phyloP scores from a whole-genome alignment of 2,113 vertebrate genomes.

The Eubucco bourcierii region DNA sequence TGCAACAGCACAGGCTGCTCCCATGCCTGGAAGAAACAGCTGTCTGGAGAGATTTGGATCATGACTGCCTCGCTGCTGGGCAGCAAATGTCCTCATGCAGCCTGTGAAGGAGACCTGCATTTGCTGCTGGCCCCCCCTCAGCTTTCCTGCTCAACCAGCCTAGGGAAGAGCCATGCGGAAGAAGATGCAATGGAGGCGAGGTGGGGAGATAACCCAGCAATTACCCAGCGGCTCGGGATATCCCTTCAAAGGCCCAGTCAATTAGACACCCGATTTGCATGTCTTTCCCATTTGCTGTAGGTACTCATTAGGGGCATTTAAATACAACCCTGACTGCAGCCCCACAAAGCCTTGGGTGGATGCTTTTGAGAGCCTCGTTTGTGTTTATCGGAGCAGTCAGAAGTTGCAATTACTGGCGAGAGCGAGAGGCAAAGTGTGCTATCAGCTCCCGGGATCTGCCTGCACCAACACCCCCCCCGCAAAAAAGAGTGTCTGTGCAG shows the following conservation, averaged over 20 bases:
- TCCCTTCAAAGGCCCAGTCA: conserved; percentile 71
- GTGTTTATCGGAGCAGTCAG: conserved; percentile 63
- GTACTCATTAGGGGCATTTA: conserved; percentile 68
- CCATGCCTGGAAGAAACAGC: conserved; percentile 31
- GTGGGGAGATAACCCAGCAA: conserved; percentile 68
- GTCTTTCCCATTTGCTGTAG: conserved; percentile 69
- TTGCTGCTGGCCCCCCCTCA: background rate
- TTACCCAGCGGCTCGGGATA: conserved; percentile 67
- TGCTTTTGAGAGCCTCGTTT: conserved; percentile 67
- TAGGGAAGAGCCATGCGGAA: conserved; percentile 50
- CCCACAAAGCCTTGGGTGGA: conserved; percentile 68
- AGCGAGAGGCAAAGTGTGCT: conserved; percentile 56
- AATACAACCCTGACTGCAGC: conserved; percentile 63
- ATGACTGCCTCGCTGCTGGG: background rate
- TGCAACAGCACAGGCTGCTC: background rate
- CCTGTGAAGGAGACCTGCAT: background rate
- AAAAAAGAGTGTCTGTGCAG: conserved; percentile 43
- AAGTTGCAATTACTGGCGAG: conserved; percentile 61
- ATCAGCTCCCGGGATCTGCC: conserved; percentile 51
- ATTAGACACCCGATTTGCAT: conserved; percentile 70
- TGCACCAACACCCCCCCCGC: conserved; percentile 30
- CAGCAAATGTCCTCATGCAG: background rate
- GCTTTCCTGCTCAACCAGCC: conserved; percentile 66
- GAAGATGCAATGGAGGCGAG: conserved; percentile 54
- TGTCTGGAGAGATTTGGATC: conserved; percentile 5